Percentiles rank a stretch among this genome's conserved stretches.
These are phyloP conservation scores for Epistrophella euchroma DNA, from an alignment of 2,888 invertebrate species.

Conservation along the genomic window DNA sequence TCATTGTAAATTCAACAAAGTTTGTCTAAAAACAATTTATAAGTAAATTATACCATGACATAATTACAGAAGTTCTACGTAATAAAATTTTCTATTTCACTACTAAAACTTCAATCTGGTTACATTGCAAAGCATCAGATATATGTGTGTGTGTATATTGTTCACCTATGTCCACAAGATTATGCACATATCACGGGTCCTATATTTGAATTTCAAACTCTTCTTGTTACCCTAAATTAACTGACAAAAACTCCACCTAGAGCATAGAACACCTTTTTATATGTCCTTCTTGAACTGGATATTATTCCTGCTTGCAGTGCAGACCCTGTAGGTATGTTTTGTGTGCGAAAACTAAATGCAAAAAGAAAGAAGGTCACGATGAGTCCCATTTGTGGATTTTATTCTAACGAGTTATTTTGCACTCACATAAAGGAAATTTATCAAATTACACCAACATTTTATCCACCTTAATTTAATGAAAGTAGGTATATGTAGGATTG, in stretches of 20 bases:
- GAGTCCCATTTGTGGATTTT: slow-evolving; percentile 66
- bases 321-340: slow-evolving; percentile 3
- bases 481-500: neutral
- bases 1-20: neutral
- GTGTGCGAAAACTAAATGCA: slow-evolving; percentile 35
- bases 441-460: slow-evolving; percentile 64
- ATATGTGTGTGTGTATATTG: too few species aligned
- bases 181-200: slow-evolving; percentile 10
- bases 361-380: slow-evolving; percentile 63
- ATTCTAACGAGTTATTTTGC: slow-evolving; percentile 65
- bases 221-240: slow-evolving; percentile 17
- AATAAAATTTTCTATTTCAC: slow-evolving; percentile 6
- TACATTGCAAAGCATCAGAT: slow-evolving; percentile 3
- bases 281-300: slow-evolving; percentile 47
- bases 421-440: slow-evolving; percentile 54
- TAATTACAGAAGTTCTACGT: neutral
- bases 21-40: neutral
- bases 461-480: slow-evolving; percentile 24
- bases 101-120: slow-evolving; percentile 10
- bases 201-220: slow-evolving; percentile 28
- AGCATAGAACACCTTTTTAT: slow-evolving; percentile 19
- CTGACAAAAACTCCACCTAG: slow-evolving; percentile 41
- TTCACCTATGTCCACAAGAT: slow-evolving; percentile 35
- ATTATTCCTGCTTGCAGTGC: slow-evolving; percentile 38
- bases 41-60: neutral